Percentiles rank a stretch among this genome's conserved stretches.
Evolutionary conservation across 2,113 vertebrate genomes (phyloP).

Genomic region (Dendropsophus ebraccatus): DNA sequence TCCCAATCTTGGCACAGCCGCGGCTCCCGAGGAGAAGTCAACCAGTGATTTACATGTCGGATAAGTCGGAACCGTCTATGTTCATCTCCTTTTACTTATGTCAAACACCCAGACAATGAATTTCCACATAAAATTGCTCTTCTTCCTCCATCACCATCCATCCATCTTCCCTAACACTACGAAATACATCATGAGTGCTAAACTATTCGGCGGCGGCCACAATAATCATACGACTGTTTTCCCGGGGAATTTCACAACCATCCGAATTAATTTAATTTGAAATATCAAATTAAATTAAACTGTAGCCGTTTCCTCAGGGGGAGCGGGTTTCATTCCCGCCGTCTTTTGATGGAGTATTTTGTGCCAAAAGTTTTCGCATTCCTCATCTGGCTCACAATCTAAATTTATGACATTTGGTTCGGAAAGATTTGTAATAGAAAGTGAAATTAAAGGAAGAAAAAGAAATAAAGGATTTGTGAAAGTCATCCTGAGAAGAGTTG

Average conservation of each 20-base stretch:
- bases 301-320: conserved; percentile 83
- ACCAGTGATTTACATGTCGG: not conserved
- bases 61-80: not conserved
- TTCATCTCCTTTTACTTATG: conserved; percentile 4
- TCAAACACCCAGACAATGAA: conserved; percentile 22
- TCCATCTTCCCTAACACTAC: conserved; percentile 75
- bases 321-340: conserved; percentile 80
- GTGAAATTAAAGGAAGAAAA: conserved; percentile 75
- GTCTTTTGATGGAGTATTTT: conserved; percentile 79
- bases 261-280: conserved; percentile 87
- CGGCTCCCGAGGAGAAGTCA: no score
- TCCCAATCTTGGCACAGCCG: no score
- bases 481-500: no score
- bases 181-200: conserved; percentile 75
- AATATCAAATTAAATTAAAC: conserved; percentile 87
- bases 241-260: conserved; percentile 81
- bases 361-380: conserved; percentile 80
- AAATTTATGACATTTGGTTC: conserved; percentile 83
- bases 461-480: not conserved
- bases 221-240: conserved; percentile 80
- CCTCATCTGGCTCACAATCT: conserved; percentile 83
- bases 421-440: conserved; percentile 83
- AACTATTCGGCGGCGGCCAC: conserved; percentile 80
- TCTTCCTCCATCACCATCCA: conserved; percentile 69
- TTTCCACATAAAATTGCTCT: conserved; percentile 53